Evolutionary conservation across 2,888 invertebrate species (phyloP).

Genomic region (Agelastica alni): DNA sequence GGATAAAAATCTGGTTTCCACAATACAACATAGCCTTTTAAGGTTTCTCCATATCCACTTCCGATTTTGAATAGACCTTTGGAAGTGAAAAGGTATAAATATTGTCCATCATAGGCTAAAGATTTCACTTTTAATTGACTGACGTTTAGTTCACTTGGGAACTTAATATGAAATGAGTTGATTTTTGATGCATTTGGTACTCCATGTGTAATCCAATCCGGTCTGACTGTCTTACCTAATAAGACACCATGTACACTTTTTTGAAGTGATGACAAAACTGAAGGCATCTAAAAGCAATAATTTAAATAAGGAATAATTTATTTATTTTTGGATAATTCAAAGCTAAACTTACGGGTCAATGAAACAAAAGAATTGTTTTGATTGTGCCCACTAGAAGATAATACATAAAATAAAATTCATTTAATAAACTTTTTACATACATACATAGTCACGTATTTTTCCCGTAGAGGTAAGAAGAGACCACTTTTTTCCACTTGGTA

Average conservation of each 20-base stretch:
- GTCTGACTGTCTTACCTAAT: constrained; percentile 79
- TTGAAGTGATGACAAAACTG: constrained; percentile 82
- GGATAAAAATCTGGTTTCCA: constrained; percentile 83
- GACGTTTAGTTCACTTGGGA: constrained; percentile 59
- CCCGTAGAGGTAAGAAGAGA: no score
- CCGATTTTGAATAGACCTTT: constrained; percentile 91
- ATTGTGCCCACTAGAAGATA: no score
- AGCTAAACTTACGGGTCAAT: no score
- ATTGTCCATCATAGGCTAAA: constrained; percentile 88
- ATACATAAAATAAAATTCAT: no score
- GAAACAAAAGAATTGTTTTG: no score
- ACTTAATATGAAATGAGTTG: constrained; percentile 66
- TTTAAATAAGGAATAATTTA: no score
- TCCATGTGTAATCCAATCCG: constrained; percentile 88
- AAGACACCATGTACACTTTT: constrained; percentile 87
- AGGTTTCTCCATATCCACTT: constrained; percentile 91
- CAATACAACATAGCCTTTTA: constrained; percentile 86
- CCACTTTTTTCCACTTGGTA: no score
- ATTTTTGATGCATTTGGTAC: constrained; percentile 78
- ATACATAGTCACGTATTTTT: no score
- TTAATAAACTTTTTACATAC: no score
- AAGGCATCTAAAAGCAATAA: constrained; percentile 80
- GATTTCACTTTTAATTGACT: constrained; percentile 60
- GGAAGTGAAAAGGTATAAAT: constrained; percentile 83
- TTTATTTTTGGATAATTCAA: no score